Percentiles rank a stretch among this genome's conserved stretches.
Evolutionary conservation across 2,888 invertebrate species (phyloP).

Genomic region (Enchytraeus crypticus): DNA sequence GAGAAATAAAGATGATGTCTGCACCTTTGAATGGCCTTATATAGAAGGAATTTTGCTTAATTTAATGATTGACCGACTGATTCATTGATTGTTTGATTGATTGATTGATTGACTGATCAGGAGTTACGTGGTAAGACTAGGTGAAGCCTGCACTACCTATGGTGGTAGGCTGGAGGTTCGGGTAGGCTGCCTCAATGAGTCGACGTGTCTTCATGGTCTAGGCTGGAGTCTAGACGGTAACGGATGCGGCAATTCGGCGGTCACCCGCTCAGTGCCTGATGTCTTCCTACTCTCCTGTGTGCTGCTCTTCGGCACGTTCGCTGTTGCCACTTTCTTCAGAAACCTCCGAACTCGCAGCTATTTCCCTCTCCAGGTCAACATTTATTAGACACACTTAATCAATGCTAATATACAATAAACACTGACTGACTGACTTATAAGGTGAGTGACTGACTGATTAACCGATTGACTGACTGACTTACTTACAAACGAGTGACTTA

Average conservation of each 20-base stretch:
- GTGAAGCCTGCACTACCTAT: neutral
- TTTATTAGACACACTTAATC: neutral
- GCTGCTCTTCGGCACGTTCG: conserved; percentile 80
- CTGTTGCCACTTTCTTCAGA: conserved; percentile 75
- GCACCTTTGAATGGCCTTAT: no score
- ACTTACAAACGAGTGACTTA: no score
- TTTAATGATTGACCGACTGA: no score
- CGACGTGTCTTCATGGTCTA: neutral
- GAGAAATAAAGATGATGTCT: no score
- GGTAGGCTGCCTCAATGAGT: neutral
- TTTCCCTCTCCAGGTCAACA: conserved; percentile 79
- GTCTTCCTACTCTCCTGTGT: conserved; percentile 88
- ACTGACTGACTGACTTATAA: neutral
- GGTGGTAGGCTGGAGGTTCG: neutral
- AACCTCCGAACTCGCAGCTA: conserved; percentile 83
- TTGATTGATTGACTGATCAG: no score
- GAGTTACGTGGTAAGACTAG: no score
- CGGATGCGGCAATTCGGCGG: no score
- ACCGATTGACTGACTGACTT: no score
- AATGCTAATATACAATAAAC: neutral
- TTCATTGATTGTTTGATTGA: no score
- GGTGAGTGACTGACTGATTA: neutral
- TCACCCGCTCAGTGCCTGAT: no score
- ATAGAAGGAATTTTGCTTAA: no score
- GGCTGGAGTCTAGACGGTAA: no score